Base-by-base conservation (phyloP, 2,113 vertebrate species). In the Fukomys damarensis region DNA sequence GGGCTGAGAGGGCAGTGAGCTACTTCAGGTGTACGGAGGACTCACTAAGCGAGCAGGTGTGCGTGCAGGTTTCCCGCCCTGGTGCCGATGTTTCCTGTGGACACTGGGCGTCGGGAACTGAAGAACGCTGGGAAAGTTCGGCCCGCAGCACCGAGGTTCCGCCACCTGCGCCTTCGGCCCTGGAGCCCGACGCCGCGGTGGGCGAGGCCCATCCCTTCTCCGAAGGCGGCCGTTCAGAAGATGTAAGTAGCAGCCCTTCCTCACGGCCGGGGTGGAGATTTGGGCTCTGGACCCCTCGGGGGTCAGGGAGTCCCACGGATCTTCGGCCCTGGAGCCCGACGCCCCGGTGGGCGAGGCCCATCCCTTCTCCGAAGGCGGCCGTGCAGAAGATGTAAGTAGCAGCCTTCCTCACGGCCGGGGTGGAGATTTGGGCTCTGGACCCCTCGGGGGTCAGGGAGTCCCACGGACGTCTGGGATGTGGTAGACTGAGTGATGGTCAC, bases 11-110 rank as follows among this genome's bases (percentile, higher is more conserved):
- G n/a, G n/a, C n/a, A n/a, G n/a, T n/a, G n/a, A n/a, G n/a, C n/a
- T n/a, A n/a, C n/a, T n/a, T n/a, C n/a, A n/a, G n/a, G n/a, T n/a
- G n/a, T n/a, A n/a, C n/a, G 1, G 1, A 1, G 22, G 6, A 2
- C 0, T 77, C 1, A 26, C 17, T 52, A 0, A 3, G 1, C 0
- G 12, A 17, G 12, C 43, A 5, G 4, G 9, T 52, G 11, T 41
- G 7, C 35, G 3, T 3, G 13, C 86, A 96, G 96, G 30, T 19
- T 9, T 2, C 0, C 24, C 19, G 20, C 26, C 2, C n/a, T 26
- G 72, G 24, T 1, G 0, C 2, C 1, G 32, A 3, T 6, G n/a
- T 1, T 3, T 2, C 0, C 0, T 0, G 56, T n/a, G 77, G 46
- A n/a, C 2, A 52, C 30, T 9, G 30, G 20, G 76, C 46, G 1